A percentile compares a stretch with the other conserved stretches of the same genome.
Conservation (phyloP, 2,113 vertebrate genomes). For the Petrocephalus zakoni region DNA sequence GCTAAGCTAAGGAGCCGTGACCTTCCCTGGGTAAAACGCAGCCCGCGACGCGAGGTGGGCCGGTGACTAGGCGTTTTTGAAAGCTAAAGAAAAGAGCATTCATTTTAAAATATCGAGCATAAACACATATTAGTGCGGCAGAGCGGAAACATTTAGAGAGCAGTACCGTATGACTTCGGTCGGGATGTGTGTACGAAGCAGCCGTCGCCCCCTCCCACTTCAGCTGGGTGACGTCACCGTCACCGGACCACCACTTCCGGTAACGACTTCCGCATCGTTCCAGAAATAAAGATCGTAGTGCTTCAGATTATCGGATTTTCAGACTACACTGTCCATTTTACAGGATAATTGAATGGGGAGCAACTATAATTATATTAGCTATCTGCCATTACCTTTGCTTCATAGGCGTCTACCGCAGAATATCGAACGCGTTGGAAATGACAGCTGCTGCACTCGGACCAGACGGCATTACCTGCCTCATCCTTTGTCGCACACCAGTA, state of each 20-base stretch:
- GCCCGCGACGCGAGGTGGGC: neutral
- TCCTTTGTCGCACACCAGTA: neutral
- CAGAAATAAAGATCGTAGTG: neutral
- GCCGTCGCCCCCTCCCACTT: constrained; percentile 57
- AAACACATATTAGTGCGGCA: neutral
- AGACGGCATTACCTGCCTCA: neutral
- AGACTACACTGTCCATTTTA: neutral
- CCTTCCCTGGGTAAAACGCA: constrained; percentile 8
- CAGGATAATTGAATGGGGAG: neutral
- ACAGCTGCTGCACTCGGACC: neutral
- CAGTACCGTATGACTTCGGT: constrained; percentile 51
- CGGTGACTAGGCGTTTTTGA: neutral
- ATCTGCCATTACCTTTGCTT: neutral
- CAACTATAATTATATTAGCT: neutral
- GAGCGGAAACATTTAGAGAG: constrained; percentile 34
- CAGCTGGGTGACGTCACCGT: constrained; percentile 19
- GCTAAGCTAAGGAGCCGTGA: constrained; percentile 19
- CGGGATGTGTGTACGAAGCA: constrained; percentile 37
- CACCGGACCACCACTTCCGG: constrained; percentile 53
- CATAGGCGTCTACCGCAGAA: neutral
- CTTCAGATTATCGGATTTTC: neutral
- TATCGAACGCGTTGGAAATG: neutral
- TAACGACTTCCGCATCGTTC: constrained; percentile 29
- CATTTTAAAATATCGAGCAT: neutral
- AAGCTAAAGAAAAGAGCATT: neutral